These are phyloP conservation scores for Troides oblongomaculatus DNA, from an alignment of 2,888 invertebrate genomes.

Conservation along the genomic window DNA sequence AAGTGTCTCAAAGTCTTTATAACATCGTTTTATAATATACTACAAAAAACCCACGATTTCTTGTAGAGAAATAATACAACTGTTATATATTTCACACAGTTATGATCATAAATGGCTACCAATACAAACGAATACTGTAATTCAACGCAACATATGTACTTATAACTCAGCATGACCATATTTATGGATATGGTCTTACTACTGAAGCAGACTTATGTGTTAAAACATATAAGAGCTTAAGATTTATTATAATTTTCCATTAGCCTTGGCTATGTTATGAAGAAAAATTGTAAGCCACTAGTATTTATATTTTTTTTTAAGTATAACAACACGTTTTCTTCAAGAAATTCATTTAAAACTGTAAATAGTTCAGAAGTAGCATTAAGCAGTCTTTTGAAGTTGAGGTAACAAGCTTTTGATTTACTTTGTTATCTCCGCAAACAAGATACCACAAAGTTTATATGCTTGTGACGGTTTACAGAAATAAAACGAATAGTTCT, in stretches of 20 bases:
- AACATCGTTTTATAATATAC: too few species aligned
- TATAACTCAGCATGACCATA: background rate
- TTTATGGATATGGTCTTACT: background rate
- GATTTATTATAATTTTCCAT: constrained; percentile 19
- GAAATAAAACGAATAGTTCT: background rate
- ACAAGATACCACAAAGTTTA: background rate
- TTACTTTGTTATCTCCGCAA: background rate
- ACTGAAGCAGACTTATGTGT: background rate
- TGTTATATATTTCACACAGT: background rate
- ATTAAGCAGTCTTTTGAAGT: background rate
- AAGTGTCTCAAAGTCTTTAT: too few species aligned
- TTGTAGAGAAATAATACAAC: too few species aligned
- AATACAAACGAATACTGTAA: background rate
- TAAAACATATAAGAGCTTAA: constrained; percentile 1
- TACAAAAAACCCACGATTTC: too few species aligned
- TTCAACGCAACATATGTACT: background rate
- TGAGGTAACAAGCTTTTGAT: constrained; percentile 1
- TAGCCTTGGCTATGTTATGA: constrained; percentile 1
- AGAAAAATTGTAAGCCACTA: background rate
- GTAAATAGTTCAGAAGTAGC: constrained; percentile 10
- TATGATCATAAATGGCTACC: background rate
- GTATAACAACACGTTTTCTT: background rate
- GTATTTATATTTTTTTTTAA: background rate
- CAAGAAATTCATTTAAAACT: background rate
- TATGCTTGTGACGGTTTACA: background rate